Base-by-base conservation (phyloP, 2,113 vertebrate genomes). In the Ceratotherium simum region DNA sequence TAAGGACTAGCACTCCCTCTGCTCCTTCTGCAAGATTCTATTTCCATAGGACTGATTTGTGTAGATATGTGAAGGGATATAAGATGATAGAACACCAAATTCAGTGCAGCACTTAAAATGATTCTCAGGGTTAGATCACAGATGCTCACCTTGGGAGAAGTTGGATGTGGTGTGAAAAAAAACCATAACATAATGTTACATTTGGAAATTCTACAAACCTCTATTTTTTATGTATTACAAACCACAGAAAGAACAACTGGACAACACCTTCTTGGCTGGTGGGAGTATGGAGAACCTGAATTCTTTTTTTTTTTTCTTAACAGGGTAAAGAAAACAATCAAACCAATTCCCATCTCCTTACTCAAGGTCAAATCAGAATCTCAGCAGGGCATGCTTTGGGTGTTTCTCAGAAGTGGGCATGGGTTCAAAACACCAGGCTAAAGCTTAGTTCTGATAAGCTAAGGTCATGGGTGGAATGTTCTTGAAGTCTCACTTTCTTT, bases 401-500 rank as follows among this genome's bases (percentile, higher is more conserved):
- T 65, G 16, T 65, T 89, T 58, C 75, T 58, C 39, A 80, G 18
- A 58, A 85, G 8, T 6, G 14, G 11, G 64, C 8, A 39, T 62
- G 2, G 54, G 5, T 81, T 95, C 48, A 78, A 86, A 75, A 85
- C 25, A 62, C 33, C 79, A 86, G 46, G 25, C 18, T 64, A 25
- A 90, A 79, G 14, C 42, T 42, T 25, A 46, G 23, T 75, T 96
- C 88, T 76, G 46, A 90, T 54, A 60, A 69, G 27, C 18, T 48
- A 76, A 70, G 5, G 58, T 85, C 23, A 17, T 13, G 18, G 11
- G 27, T 46, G 20, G 42, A 75, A 70, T 31, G 51, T 65, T 90
- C 73, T 92, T 39, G 33, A 89, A 48, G 65, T 76, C 95, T 94
- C 58, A 36, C 18, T 90, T 90, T 80, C n/a, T 80, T 60, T 92